Conservation (phyloP, 2,797 vertebrate species). For the Lycodopsis pacificus region DNA sequence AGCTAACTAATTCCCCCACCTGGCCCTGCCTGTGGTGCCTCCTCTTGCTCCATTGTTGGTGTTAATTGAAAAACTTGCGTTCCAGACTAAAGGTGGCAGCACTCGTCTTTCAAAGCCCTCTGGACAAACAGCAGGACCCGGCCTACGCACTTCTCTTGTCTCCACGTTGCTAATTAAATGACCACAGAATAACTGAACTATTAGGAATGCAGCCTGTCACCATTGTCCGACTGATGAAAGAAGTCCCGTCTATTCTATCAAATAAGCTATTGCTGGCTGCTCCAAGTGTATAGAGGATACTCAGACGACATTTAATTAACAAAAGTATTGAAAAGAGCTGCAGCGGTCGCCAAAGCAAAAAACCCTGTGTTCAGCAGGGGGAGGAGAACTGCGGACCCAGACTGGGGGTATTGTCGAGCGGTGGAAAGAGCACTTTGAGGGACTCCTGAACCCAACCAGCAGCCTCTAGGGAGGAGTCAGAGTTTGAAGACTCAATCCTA, state of each 20-base stretch:
- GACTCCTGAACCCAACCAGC: no score
- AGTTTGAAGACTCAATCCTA: background rate
- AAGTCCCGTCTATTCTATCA: background rate
- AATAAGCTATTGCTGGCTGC: background rate
- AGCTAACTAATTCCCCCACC: slow-evolving; percentile 52
- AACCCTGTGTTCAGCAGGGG: no score
- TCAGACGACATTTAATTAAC: background rate
- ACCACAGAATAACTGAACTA: slow-evolving; percentile 10
- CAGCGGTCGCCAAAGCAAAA: background rate
- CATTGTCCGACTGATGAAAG: background rate
- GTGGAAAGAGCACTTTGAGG: no score
- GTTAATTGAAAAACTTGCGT: slow-evolving; percentile 63
- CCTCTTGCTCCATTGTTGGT: slow-evolving; percentile 37
- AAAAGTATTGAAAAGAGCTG: background rate
- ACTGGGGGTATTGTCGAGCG: no score
- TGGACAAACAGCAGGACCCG: slow-evolving; percentile 30
- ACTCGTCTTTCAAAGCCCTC: slow-evolving; percentile 26
- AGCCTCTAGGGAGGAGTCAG: no score
- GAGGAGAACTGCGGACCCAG: no score
- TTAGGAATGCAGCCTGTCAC: background rate
- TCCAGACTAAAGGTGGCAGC: slow-evolving; percentile 39
- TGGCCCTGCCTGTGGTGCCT: slow-evolving; percentile 24
- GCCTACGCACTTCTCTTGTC: background rate
- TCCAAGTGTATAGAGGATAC: background rate
- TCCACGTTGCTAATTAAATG: slow-evolving; percentile 17